phyloP scores from a whole-genome alignment of 2,888 invertebrate species.

The Poecilobothrus nobilitatus region DNA sequence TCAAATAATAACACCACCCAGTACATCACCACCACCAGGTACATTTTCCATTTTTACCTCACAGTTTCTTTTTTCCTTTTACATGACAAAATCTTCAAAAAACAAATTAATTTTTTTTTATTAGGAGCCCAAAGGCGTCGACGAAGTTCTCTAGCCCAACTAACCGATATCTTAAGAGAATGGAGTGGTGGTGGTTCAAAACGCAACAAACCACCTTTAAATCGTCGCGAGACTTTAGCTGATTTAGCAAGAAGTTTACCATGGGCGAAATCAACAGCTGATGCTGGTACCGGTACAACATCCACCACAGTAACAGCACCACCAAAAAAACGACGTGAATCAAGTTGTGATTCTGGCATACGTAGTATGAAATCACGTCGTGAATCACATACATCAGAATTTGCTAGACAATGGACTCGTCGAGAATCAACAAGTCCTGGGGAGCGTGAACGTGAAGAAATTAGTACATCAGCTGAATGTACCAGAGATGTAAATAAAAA shows the following conservation, averaged over 20 bases:
- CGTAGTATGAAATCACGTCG: slow-evolving; percentile 65
- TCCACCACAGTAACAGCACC: slow-evolving; percentile 44
- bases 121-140: slow-evolving; percentile 60
- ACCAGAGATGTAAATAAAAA: slow-evolving; percentile 26
- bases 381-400: slow-evolving; percentile 62
- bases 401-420: slow-evolving; percentile 62
- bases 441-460: slow-evolving; percentile 36
- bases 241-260: slow-evolving; percentile 78
- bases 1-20: slow-evolving; percentile 81
- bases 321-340: slow-evolving; percentile 69
- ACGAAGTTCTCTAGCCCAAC: slow-evolving; percentile 76
- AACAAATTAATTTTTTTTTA: too few relatives aligned
- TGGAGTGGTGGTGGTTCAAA: slow-evolving; percentile 65
- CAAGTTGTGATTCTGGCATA: slow-evolving; percentile 78
- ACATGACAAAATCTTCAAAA: neutral
- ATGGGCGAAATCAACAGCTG: slow-evolving; percentile 63
- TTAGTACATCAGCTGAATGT: slow-evolving; percentile 24
- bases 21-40: slow-evolving; percentile 54
- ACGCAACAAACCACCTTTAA: slow-evolving; percentile 57
- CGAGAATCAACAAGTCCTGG: slow-evolving; percentile 50
- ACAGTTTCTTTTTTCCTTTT: too few relatives aligned
- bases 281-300: slow-evolving; percentile 42
- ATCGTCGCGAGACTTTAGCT: slow-evolving; percentile 77
- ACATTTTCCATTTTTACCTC: too few relatives aligned
- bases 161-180: slow-evolving; percentile 79